phyloP scores from a whole-genome alignment of 2,888 invertebrate genomes.

The Kuschelorhynchus macadamiae region DNA sequence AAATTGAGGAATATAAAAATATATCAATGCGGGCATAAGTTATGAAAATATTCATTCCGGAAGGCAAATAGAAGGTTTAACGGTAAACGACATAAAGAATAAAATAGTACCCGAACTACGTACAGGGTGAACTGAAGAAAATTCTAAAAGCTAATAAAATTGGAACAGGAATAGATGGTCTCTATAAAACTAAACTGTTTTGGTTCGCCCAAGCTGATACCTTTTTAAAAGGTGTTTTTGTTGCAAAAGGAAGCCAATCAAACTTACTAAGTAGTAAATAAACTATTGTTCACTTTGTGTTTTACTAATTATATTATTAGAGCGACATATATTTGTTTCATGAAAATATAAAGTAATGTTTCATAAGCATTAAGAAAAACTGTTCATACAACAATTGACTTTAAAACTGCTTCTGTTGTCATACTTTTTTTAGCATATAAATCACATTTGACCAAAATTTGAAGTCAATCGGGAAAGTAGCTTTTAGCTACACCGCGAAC shows the following conservation, averaged over 20 bases:
- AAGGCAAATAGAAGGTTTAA: constrained; percentile 8
- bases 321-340: too few species aligned
- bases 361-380: constrained; percentile 50
- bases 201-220: constrained; percentile 32
- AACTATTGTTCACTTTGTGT: constrained; percentile 13
- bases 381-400: too few species aligned
- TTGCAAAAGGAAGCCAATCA: constrained; percentile 29
- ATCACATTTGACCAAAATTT: too few species aligned
- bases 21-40: background rate
- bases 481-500: too few species aligned
- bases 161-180: constrained; percentile 52
- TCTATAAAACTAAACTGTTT: constrained; percentile 52
- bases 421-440: constrained; percentile 33
- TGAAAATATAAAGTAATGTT: too few species aligned
- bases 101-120: constrained; percentile 53
- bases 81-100: constrained; percentile 22
- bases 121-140: constrained; percentile 59
- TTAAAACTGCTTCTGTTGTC: constrained; percentile 49
- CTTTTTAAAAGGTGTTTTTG: constrained; percentile 32
- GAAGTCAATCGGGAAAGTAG: too few species aligned
- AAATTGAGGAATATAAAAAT: constrained; percentile 20
- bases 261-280: constrained; percentile 26
- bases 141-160: constrained; percentile 59
- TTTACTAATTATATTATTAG: too few species aligned
- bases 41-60: constrained; percentile 11